phyloP scores from a whole-genome alignment of 2,113 vertebrate species.

The Tachysurus fulvidraco region DNA sequence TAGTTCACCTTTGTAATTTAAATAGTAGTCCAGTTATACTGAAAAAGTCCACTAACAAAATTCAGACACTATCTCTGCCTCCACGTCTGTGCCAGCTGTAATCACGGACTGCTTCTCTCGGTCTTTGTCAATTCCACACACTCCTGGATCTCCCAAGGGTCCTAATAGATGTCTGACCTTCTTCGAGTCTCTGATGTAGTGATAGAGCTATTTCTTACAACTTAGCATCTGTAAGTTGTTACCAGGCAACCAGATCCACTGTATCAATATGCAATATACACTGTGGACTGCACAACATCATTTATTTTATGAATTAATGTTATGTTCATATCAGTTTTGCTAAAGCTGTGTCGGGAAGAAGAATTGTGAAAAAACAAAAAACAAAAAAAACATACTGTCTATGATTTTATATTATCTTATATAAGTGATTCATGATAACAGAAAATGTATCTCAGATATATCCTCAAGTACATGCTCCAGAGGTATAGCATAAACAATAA shows the following conservation, averaged over 20 bases:
- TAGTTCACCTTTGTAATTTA: conserved; percentile 4
- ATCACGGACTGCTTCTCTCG: neutral
- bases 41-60: neutral
- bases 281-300: conserved; percentile 12
- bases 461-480: neutral
- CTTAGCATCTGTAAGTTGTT: conserved; percentile 30
- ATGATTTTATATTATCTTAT: neutral
- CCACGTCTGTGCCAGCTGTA: neutral
- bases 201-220: conserved; percentile 14
- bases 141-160: conserved; percentile 29
- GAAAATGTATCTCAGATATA: neutral
- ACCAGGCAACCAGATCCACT: conserved; percentile 34
- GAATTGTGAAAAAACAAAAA: neutral
- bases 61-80: neutral
- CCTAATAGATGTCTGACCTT: conserved; percentile 37
- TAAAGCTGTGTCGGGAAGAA: neutral
- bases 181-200: conserved; percentile 14
- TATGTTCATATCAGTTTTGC: neutral
- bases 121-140: conserved; percentile 23
- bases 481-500: conserved; percentile 4
- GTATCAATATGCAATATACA: conserved; percentile 21
- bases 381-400: neutral
- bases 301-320: neutral
- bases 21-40: conserved; percentile 1
- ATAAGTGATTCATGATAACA: neutral